Conservation (phyloP, 2,888 invertebrate genomes). For the Melitaea athalia region DNA sequence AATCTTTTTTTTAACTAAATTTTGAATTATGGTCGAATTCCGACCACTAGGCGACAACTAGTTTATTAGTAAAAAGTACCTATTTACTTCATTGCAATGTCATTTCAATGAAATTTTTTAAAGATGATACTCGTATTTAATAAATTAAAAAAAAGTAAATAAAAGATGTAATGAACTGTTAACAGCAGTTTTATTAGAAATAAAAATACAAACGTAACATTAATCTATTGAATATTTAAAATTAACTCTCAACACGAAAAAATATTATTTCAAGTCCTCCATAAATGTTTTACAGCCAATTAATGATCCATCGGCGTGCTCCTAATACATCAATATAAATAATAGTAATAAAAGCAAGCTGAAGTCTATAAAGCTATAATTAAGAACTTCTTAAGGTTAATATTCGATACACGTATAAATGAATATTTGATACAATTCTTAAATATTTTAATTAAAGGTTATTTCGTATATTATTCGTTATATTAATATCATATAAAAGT, state of each 20-base stretch:
- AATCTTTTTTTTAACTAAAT: too few relatives aligned
- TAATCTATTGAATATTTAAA: background rate
- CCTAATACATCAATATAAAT: background rate
- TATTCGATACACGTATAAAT: too few relatives aligned
- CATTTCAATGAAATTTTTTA: too few relatives aligned
- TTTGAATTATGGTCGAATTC: too few relatives aligned
- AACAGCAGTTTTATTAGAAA: background rate
- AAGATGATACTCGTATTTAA: too few relatives aligned
- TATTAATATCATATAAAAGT: background rate
- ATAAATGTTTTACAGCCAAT: background rate
- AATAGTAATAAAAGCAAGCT: too few relatives aligned
- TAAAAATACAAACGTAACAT: background rate
- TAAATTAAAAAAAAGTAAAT: background rate
- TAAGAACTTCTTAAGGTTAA: too few relatives aligned
- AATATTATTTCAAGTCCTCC: conserved; percentile 1
- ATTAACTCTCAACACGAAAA: background rate
- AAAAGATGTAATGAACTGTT: background rate
- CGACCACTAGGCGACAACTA: too few relatives aligned
- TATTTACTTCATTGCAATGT: too few relatives aligned
- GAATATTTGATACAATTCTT: too few relatives aligned
- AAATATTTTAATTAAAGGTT: background rate
- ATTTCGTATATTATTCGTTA: background rate
- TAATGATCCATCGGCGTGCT: background rate
- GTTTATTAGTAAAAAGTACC: too few relatives aligned
- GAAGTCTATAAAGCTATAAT: too few relatives aligned